Evolutionary conservation across 2,797 vertebrate genomes (phyloP), one percentile per base, ranked within the genome.

Genomic region (Philypnodon macrostomus): DNA sequence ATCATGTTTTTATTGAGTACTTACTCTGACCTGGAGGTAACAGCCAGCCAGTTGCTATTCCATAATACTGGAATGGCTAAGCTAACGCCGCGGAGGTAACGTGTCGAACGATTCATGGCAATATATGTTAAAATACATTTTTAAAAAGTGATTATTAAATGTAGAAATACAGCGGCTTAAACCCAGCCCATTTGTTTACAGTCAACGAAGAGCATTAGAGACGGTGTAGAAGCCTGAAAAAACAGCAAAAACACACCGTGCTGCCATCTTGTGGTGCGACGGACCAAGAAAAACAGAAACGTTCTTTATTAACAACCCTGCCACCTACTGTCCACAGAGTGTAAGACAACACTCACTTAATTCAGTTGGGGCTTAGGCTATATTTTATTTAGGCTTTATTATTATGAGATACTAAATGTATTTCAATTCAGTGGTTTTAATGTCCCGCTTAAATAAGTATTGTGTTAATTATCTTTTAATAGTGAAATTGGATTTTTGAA

Each of bases 1-100:
- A 98, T 97, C 96, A 98, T 96, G 59, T 51, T 27, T 14, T n/a
- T 2, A 14, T 30, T 34, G 1, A 1, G 24, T 27, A 3, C 44
- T 0, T 17, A 2, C n/a, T 5, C 1, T 51, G 2, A 16, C 0
- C 32, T 8, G 16, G 2, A 5, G 4, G 1, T 24, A 16, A 10
- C 35, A 10, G 4, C 1, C 12, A 14, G 0, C 24, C 33, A 3
- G 45, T 63, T 63, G 32, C 17, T 42, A 15, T n/a, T n/a, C n/a
- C n/a, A n/a, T n/a, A n/a, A n/a, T n/a, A n/a, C 0, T 6, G 7
- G 12, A 7, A 34, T 49, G 47, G 26, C 21, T 12, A 4, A 31
- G 23, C 21, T 30, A 41, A 26, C 23, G n/a, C 9, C 8, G 13
- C 14, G 14, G 4, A 14, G 11, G 5, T 15, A 26, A 4, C 17